Percentiles rank a stretch among this genome's conserved stretches.
These are phyloP conservation scores for Scyliorhinus canicula DNA, from an alignment of 2,797 vertebrate genomes.

Conservation along the genomic window DNA sequence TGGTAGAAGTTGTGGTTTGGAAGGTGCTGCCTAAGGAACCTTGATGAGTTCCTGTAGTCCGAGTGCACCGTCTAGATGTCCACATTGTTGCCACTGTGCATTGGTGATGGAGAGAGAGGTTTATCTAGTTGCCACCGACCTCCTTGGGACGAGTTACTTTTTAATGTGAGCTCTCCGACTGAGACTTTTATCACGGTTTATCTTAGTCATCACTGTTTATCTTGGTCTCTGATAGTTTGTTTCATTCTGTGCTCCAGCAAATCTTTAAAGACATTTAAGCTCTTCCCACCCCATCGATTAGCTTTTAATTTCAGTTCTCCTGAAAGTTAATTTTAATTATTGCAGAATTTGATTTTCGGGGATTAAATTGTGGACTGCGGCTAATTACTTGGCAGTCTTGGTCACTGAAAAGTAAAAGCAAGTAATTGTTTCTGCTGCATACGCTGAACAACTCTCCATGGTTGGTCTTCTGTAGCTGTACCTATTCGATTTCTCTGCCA, in stretches of 20 bases:
- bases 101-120: too few relatives aligned
- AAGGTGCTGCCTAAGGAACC: too few relatives aligned
- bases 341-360: background rate
- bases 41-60: too few relatives aligned
- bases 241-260: background rate
- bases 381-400: background rate
- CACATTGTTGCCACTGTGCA: too few relatives aligned
- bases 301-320: background rate
- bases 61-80: too few relatives aligned
- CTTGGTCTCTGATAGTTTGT: background rate
- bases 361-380: background rate
- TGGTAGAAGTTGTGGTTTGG: too few relatives aligned
- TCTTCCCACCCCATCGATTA: background rate
- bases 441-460: too few relatives aligned
- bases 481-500: too few relatives aligned
- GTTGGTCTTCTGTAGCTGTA: too few relatives aligned
- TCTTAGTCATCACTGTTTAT: background rate
- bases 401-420: background rate
- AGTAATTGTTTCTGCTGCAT: too few relatives aligned
- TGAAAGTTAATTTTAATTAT: background rate
- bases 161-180: background rate
- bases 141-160: background rate
- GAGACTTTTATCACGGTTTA: background rate
- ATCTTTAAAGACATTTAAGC: background rate
- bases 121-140: background rate